Evolutionary conservation across 2,888 invertebrate genomes (phyloP), one percentile per base, ranked within the genome.

Genomic region (Ceraclea dissimilis): DNA sequence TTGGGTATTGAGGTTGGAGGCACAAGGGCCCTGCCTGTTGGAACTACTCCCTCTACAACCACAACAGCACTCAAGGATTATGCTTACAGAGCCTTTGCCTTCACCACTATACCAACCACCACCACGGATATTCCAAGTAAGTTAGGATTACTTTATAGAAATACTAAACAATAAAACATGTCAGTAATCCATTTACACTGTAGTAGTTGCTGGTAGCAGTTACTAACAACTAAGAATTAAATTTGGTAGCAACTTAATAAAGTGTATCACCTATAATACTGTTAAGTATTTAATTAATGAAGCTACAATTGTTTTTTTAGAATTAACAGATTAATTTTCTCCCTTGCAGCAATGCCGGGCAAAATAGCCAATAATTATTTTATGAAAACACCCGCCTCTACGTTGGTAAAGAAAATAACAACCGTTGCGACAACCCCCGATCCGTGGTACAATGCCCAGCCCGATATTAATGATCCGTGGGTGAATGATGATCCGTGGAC

Each of bases 1-100:
- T 68, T 83, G 62, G 81, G 83, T 56, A 79, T 76, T n/a, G 80
- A 81, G 62, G 69, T 83, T 49, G 79, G 81, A 52, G 81, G 82
- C 63, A 80, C 83, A 65, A 73, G 74, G 39, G 69, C 69, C 47
- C 71, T 77, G 56, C 74, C 79, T 52, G 78, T 80, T 51, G 76
- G 79, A 43, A 77, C 79, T 51, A 72, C 79, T 60, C 72, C 76
- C 51, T 68, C 75, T 49, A 69, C 74, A 52, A 73, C 73, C 11
- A 64, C 70, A 5, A 69, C 67, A 47, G 68, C 76, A 11, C 54
- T 67, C 5, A 66, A 65, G 11, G 66, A 68, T 2, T 56, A 69
- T 8, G 64, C 67, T 57, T 72, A 70, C 62, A 76, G 74, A 68
- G 67, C 59, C 68, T 67, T 60, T 65, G 64, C 70, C 67, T 67